Evolutionary conservation across 23 tunicate species (phyloP).

Genomic region (Corella eumyota): DNA sequence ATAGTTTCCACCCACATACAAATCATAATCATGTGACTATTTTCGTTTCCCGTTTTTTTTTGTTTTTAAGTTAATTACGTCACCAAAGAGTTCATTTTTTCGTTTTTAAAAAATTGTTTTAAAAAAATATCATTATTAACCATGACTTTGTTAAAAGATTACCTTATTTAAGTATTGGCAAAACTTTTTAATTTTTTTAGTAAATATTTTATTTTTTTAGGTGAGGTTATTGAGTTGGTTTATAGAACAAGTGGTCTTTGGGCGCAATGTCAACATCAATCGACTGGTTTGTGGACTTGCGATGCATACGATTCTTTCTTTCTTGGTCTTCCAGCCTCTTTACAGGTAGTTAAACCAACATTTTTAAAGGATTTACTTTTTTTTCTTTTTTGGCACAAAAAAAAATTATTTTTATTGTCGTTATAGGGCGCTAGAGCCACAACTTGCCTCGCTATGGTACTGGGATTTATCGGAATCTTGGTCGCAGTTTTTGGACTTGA

Average conservation of each 20-base stretch:
- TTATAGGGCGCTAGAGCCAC: constrained; percentile 58
- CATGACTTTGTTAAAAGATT: no score
- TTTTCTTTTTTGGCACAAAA: neutral
- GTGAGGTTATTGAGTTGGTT: constrained; percentile 77
- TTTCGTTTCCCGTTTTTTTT: no score
- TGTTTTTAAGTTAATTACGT: no score
- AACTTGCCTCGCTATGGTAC: constrained; percentile 31
- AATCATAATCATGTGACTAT: no score
- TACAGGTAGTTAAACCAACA: constrained; percentile 59
- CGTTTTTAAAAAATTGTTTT: no score
- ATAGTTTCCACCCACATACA: no score
- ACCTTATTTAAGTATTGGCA: no score
- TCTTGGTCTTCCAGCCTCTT: constrained; percentile 71
- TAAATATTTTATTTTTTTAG: no score
- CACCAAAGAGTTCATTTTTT: no score
- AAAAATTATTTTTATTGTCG: neutral
- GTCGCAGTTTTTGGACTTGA: constrained; percentile 43
- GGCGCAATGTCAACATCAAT: constrained; percentile 63
- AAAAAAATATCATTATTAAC: no score
- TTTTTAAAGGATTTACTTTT: no score
- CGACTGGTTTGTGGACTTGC: constrained; percentile 87
- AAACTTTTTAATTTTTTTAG: no score
- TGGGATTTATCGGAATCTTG: constrained; percentile 40
- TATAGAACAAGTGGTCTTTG: constrained; percentile 68
- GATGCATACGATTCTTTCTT: constrained; percentile 87